Percentiles rank a stretch among this genome's conserved stretches.
Conservation (phyloP, 2,888 invertebrate genomes). For the Chirona hameri region DNA sequence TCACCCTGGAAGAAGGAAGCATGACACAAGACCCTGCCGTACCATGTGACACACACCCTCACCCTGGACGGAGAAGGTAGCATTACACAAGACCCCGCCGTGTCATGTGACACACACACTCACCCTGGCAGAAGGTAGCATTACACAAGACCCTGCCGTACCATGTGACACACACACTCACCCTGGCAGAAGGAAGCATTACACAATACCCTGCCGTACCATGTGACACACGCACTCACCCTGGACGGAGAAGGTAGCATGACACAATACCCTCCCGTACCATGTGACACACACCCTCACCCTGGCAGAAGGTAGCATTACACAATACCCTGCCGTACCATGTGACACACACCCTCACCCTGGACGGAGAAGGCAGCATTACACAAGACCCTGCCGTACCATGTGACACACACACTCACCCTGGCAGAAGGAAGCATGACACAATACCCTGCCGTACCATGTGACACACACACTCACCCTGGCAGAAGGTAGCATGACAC, state of each 20-base stretch:
- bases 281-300: neutral
- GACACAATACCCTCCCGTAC: neutral
- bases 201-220: neutral
- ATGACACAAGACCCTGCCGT: neutral
- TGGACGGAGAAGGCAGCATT: neutral
- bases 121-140: neutral
- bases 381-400: neutral
- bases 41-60: neutral
- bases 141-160: neutral
- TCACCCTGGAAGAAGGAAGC: neutral
- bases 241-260: neutral
- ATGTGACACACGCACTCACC: neutral
- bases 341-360: neutral
- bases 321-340: neutral
- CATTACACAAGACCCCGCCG: neutral
- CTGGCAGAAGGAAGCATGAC: neutral
- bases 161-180: neutral
- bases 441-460: neutral
- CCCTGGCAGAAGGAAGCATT: neutral
- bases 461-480: neutral
- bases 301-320: neutral
- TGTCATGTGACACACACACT: neutral
- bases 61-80: neutral
- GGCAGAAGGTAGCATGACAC: neutral
- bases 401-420: neutral